Conservation (phyloP, 2,888 invertebrate species). For the Coleophora deauratella region DNA sequence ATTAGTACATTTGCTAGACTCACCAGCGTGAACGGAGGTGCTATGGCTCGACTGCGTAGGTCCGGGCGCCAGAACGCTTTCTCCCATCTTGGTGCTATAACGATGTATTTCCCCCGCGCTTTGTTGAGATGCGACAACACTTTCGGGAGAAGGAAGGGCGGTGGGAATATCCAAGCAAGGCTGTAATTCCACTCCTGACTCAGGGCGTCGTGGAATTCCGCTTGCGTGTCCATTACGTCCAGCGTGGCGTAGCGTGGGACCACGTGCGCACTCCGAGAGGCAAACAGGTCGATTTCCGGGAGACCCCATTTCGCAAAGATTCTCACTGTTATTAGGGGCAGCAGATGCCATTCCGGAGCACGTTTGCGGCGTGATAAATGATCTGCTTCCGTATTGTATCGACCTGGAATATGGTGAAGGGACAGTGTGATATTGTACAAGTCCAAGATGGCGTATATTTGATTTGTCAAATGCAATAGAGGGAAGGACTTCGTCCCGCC, state of each 20-base stretch:
- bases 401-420: no score
- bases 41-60: slow-evolving; percentile 9
- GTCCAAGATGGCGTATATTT: no score
- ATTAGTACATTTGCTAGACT: slow-evolving; percentile 1
- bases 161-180: slow-evolving; percentile 3
- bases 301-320: slow-evolving; percentile 7
- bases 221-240: neutral
- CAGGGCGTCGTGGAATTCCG: slow-evolving; percentile 5
- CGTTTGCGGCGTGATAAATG: neutral
- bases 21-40: neutral
- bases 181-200: slow-evolving; percentile 6
- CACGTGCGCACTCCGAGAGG: slow-evolving; percentile 5
- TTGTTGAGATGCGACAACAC: slow-evolving; percentile 8
- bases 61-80: no score
- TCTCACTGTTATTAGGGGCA: slow-evolving; percentile 1
- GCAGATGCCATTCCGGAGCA: slow-evolving; percentile 11
- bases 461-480: neutral
- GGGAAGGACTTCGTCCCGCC: neutral
- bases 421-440: no score
- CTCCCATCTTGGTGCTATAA: slow-evolving; percentile 12
- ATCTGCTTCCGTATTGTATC: neutral
- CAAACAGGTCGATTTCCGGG: slow-evolving; percentile 8
- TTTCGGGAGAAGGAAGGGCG: slow-evolving; percentile 7
- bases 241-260: slow-evolving; percentile 1
- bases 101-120: slow-evolving; percentile 6